Evolutionary conservation across 2,797 vertebrate genomes (phyloP).

Genomic region (Tympanoctomys barrerae): DNA sequence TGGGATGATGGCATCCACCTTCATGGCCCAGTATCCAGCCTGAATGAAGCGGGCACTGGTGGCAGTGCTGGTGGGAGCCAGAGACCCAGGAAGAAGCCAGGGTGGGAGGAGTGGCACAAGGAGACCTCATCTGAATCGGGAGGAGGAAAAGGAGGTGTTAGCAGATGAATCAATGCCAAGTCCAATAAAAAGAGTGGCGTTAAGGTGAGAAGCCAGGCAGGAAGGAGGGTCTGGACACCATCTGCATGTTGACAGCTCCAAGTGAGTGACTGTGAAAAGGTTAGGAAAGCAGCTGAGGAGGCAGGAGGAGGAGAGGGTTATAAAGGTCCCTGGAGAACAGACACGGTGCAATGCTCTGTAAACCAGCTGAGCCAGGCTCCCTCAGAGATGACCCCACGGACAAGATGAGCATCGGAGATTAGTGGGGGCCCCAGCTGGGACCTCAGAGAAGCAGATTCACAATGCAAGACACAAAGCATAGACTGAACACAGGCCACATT

Average conservation of each 20-base stretch:
- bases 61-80: rapidly evolving
- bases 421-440: rapidly evolving
- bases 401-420: neutral
- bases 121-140: neutral
- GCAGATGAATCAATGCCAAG: neutral
- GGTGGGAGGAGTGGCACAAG: neutral
- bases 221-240: neutral
- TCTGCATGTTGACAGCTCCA: neutral
- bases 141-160: neutral
- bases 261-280: neutral
- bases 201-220: neutral
- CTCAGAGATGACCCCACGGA: neutral
- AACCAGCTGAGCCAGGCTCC: neutral
- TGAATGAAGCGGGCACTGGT: neutral
- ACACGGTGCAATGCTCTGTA: neutral
- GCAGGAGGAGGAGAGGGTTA: rapidly evolving
- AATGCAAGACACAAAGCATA: neutral
- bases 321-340: neutral
- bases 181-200: neutral
- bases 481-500: too few relatives aligned
- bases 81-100: neutral
- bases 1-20: neutral
- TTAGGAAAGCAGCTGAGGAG: neutral
- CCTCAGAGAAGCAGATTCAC: neutral
- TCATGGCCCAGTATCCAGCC: neutral